Conservation (phyloP, 2,888 invertebrate genomes). For the Acleris holmiana region DNA sequence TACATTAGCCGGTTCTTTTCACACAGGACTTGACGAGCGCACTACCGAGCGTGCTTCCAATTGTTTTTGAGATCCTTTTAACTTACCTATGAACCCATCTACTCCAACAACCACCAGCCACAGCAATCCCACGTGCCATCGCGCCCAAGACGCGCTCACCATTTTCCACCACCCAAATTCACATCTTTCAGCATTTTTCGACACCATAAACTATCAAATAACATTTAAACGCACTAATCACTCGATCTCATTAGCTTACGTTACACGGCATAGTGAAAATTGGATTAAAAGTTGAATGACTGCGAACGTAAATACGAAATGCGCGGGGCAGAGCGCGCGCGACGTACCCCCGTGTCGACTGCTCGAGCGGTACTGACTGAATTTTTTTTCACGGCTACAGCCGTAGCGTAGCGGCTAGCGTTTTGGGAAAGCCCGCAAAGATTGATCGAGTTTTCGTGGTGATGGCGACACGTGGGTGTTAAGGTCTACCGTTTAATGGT, state of each 20-base stretch:
- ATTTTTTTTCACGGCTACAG: slow-evolving; percentile 39
- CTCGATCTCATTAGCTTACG: slow-evolving; percentile 55
- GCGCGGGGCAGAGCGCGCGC: slow-evolving; percentile 38
- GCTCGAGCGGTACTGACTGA: slow-evolving; percentile 73
- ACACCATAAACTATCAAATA: slow-evolving; percentile 50
- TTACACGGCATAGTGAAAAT: slow-evolving; percentile 62
- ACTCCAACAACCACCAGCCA: slow-evolving; percentile 60
- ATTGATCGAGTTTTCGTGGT: slow-evolving; percentile 37
- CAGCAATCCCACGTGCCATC: slow-evolving; percentile 71
- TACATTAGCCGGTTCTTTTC: too few species aligned
- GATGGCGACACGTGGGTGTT: slow-evolving; percentile 13
- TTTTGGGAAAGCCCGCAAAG: slow-evolving; percentile 59
- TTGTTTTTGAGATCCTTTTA: not conserved
- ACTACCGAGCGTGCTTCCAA: not conserved
- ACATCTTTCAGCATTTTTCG: slow-evolving; percentile 72
- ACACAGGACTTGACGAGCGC: not conserved
- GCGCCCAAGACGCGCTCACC: slow-evolving; percentile 68
- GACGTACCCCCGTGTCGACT: slow-evolving; percentile 47
- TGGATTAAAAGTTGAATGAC: slow-evolving; percentile 68
- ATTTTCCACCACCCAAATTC: slow-evolving; percentile 69
- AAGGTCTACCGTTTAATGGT: slow-evolving; percentile 3
- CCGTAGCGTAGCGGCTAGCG: slow-evolving; percentile 58
- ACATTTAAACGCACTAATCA: slow-evolving; percentile 50
- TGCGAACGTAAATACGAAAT: slow-evolving; percentile 68
- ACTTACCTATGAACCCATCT: slow-evolving; percentile 74